A percentile compares a stretch with the other conserved stretches of the same genome.
Evolutionary conservation across 1,140 invertebrate species (phyloP).

Genomic region (Antheraea pernyi): DNA sequence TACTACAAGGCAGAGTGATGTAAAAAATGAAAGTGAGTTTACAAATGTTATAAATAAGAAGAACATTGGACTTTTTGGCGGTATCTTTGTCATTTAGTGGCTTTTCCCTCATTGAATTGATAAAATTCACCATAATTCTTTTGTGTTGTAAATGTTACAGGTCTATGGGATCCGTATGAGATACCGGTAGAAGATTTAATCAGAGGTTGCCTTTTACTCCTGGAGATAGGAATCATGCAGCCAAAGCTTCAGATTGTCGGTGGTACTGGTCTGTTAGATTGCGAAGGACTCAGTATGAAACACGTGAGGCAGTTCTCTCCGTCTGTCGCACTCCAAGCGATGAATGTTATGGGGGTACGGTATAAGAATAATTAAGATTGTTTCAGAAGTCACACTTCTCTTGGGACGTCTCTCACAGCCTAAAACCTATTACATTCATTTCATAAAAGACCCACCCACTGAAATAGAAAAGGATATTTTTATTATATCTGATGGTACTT

Average conservation of each 20-base stretch:
- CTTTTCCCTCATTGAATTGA: too few species aligned
- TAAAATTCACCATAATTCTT: background rate
- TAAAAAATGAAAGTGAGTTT: too few species aligned
- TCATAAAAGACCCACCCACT: too few species aligned
- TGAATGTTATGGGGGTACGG: slow-evolving; percentile 85
- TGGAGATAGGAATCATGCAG: slow-evolving; percentile 64
- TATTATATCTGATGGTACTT: too few species aligned
- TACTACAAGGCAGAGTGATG: too few species aligned
- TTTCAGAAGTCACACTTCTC: too few species aligned
- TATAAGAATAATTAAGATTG: background rate
- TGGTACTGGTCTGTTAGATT: slow-evolving; percentile 83
- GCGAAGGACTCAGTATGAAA: slow-evolving; percentile 83
- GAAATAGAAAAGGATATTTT: too few species aligned
- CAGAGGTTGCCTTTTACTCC: slow-evolving; percentile 46
- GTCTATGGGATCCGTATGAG: slow-evolving; percentile 50
- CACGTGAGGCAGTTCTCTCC: slow-evolving; percentile 87
- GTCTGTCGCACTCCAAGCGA: slow-evolving; percentile 79
- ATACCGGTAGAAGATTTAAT: slow-evolving; percentile 48
- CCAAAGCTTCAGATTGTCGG: slow-evolving; percentile 63
- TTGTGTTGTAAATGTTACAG: slow-evolving; percentile 19
- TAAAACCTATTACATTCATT: too few species aligned
- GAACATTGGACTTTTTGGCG: too few species aligned
- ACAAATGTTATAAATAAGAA: too few species aligned
- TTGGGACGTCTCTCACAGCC: too few species aligned
- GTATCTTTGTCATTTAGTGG: too few species aligned